Base-by-base conservation (phyloP, 2,797 vertebrate species). In the Aulostomus chinensis region DNA sequence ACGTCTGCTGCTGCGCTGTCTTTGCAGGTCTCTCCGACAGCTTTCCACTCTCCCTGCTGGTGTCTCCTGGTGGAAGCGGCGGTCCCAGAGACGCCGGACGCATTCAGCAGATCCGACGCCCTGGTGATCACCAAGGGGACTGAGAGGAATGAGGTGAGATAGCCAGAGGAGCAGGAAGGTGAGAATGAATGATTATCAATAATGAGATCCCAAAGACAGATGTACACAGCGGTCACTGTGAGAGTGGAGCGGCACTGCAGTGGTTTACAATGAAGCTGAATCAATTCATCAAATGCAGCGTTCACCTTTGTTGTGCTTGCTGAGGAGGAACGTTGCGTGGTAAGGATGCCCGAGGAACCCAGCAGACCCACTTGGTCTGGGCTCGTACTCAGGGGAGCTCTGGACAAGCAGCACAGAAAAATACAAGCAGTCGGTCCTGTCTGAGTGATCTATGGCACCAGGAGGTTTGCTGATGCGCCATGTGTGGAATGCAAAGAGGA, bases 111-210 rank as follows among this genome's bases (percentile, higher is more conserved):
- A 78, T 93, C 85, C 21, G 87, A 81, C 53, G 59, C 83, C 82
- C 85, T 87, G 67, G 64, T 89, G 63, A 84, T 79, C 76, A 71
- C 80, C 75, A 61, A 51, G 45, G 86, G 86, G 77, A 78, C 92
- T 94, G 70, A 87, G 81, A 89, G 76, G 88, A 82, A 90, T 87
- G 81, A 78, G 87, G 87, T 87, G 92, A 90, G 86, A 68, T 15
- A 39, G 65, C 40, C 58, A 30, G 36, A 75, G 53, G 17, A 38
- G 51, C 28, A 34, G 58, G 40, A 58, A 47, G 48, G 46, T 25
- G 33, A 52, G 32, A 2, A 66, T 46, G 42, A 67, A 18, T 57
- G 42, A 64, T 59, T 14, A 58, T 43, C 50, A 16, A 20, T 24
- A 29, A 63, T 13, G 32, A 25, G 9, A n/a, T 33, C 16, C 40